These are phyloP conservation scores for Pristionchus pacificus DNA, from an alignment of 1,140 invertebrate genomes.

Conservation along the genomic window DNA sequence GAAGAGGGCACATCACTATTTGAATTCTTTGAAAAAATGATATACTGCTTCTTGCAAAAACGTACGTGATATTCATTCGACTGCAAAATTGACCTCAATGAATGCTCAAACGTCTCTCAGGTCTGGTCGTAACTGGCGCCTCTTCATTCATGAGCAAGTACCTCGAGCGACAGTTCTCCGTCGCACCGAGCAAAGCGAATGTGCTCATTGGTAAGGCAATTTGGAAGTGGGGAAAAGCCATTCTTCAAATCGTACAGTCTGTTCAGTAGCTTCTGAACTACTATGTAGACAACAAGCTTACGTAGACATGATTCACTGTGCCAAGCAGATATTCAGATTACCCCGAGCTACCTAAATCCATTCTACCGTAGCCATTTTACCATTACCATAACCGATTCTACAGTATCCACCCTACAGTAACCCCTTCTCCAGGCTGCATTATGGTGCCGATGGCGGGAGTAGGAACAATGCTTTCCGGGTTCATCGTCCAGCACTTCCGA, in stretches of 20 bases:
- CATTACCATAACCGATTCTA: too few species aligned
- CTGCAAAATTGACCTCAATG: too few species aligned
- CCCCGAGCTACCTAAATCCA: too few species aligned
- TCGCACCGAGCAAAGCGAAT: conserved; percentile 55
- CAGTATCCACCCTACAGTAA: neutral
- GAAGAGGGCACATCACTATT: too few species aligned
- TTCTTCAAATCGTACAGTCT: too few species aligned
- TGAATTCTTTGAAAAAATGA: neutral
- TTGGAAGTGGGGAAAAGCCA: conserved; percentile 1
- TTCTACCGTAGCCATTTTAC: too few species aligned
- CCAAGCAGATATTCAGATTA: too few species aligned
- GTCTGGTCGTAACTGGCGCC: conserved; percentile 53
- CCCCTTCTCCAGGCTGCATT: conserved; percentile 22
- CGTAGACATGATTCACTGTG: too few species aligned
- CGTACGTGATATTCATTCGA: conserved; percentile 3
- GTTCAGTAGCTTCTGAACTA: too few species aligned
- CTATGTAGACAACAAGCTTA: too few species aligned
- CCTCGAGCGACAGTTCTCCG: conserved; percentile 54
- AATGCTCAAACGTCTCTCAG: conserved; percentile 34
- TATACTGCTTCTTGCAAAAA: neutral
- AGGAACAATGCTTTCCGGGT: conserved; percentile 55
- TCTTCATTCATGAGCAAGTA: conserved; percentile 58
- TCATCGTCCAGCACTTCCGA: conserved; percentile 53
- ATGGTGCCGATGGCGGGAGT: conserved; percentile 51
- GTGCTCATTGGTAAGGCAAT: conserved; percentile 43